These are phyloP conservation scores for Diadophis punctatus DNA, from an alignment of 2,113 vertebrate species.

Conservation along the genomic window DNA sequence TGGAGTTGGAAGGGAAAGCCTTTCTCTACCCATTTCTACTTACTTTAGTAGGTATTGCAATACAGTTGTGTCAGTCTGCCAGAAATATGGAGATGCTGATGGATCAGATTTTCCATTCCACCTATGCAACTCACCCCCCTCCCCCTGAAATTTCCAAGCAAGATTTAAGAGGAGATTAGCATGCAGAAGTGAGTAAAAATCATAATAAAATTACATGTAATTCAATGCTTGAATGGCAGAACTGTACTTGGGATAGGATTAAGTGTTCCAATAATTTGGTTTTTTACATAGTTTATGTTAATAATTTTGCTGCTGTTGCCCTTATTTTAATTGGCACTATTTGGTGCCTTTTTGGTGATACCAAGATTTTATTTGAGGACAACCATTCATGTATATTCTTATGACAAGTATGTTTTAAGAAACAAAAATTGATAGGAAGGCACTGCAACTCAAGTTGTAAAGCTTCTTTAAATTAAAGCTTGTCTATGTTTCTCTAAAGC, in stretches of 20 bases:
- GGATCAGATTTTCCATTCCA: neutral
- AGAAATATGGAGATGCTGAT: neutral
- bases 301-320: neutral
- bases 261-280: neutral
- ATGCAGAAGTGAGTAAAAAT: neutral
- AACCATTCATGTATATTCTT: slow-evolving; percentile 12
- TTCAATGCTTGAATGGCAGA: neutral
- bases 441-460: neutral
- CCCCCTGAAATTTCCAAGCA: neutral
- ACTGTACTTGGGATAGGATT: neutral
- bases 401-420: neutral
- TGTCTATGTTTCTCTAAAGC: neutral
- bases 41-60: neutral
- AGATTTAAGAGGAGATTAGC: neutral
- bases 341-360: neutral
- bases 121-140: neutral
- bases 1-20: neutral
- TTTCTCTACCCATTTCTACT: neutral
- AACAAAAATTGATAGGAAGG: neutral
- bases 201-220: neutral
- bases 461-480: slow-evolving; percentile 15
- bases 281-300: neutral
- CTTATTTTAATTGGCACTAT: neutral
- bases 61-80: neutral
- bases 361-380: slow-evolving; percentile 6